Conservation (phyloP, 1,140 invertebrate species). For the Ostrea denselamellosa region DNA sequence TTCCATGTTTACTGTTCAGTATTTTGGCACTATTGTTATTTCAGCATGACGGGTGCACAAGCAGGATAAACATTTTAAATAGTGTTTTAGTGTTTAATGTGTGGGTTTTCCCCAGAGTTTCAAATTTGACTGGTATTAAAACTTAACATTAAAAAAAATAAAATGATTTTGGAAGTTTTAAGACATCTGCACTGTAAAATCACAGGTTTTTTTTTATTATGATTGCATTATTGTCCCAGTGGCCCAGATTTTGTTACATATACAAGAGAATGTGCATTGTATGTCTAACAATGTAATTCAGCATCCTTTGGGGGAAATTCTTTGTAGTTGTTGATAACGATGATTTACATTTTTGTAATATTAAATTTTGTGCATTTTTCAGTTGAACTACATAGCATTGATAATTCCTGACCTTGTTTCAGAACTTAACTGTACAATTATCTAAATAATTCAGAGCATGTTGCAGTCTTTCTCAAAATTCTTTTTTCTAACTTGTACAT, state of each 20-base stretch:
- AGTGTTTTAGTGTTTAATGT: constrained; percentile 39
- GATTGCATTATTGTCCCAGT: too few species aligned
- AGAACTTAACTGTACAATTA: constrained; percentile 33
- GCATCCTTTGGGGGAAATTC: constrained; percentile 26
- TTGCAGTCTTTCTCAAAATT: constrained; percentile 33
- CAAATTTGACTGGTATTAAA: background rate
- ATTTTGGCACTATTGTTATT: constrained; percentile 41
- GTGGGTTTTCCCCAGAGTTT: constrained; percentile 26
- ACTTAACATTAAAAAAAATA: background rate
- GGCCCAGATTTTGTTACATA: too few species aligned
- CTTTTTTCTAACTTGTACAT: background rate
- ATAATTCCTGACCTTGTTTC: constrained; percentile 35
- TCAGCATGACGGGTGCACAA: constrained; percentile 43
- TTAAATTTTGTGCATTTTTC: constrained; percentile 35
- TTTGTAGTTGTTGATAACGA: constrained; percentile 38
- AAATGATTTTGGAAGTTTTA: too few species aligned
- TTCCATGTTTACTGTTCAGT: constrained; percentile 26
- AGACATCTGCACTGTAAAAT: too few species aligned
- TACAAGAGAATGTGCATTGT: too few species aligned
- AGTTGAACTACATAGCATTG: constrained; percentile 35
- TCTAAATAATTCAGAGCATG: constrained; percentile 30
- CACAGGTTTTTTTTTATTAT: too few species aligned
- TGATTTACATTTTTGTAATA: constrained; percentile 9
- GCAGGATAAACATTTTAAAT: constrained; percentile 14
- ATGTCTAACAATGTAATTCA: background rate